Conservation (phyloP, 1,140 invertebrate genomes). For the Micrasema longulum region DNA sequence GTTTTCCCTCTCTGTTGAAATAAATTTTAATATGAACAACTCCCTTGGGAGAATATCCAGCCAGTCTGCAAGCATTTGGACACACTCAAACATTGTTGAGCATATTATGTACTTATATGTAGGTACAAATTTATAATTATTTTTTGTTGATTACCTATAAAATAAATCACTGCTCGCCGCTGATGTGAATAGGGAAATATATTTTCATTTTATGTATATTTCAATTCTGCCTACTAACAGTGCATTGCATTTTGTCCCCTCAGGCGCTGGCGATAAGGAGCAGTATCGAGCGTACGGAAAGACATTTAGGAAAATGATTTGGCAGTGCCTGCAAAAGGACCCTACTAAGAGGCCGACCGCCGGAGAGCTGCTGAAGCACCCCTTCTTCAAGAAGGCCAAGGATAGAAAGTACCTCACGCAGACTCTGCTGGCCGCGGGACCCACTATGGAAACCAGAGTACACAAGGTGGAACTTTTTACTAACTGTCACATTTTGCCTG, state of each 20-base stretch:
- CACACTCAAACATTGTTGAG: no score
- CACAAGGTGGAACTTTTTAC: conserved; percentile 83
- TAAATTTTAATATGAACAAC: no score
- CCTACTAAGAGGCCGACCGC: conserved; percentile 92
- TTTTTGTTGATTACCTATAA: no score
- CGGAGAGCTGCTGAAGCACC: conserved; percentile 93
- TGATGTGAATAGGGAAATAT: neutral
- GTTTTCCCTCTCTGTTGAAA: no score
- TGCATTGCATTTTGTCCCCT: conserved; percentile 17
- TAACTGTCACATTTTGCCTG: no score
- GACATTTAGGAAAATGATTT: conserved; percentile 95
- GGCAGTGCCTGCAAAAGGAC: conserved; percentile 95
- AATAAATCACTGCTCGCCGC: no score
- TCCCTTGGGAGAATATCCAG: no score
- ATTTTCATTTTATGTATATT: neutral
- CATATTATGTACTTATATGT: neutral
- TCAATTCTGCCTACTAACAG: neutral
- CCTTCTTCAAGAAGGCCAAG: conserved; percentile 97
- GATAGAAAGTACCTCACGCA: conserved; percentile 92
- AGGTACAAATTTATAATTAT: no score
- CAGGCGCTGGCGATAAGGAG: conserved; percentile 92
- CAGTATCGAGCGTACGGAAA: conserved; percentile 98
- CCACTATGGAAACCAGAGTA: conserved; percentile 84
- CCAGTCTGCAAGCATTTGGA: no score
- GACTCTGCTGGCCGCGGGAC: conserved; percentile 84